Evolutionary conservation across 2,113 vertebrate genomes (phyloP).

Genomic region (Fukomys damarensis): DNA sequence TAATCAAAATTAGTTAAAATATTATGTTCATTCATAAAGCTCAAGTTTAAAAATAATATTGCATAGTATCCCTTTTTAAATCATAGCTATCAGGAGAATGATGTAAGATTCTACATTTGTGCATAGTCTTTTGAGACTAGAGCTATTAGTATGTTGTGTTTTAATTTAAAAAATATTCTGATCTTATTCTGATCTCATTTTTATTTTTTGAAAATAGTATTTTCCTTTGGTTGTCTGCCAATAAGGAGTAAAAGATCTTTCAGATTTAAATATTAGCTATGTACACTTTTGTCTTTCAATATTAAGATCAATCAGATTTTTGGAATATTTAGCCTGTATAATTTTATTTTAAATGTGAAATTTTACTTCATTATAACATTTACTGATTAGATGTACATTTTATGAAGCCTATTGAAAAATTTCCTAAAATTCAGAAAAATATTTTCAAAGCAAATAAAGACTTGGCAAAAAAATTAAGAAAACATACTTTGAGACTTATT

Average conservation of each 20-base stretch:
- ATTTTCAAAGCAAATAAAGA: neutral
- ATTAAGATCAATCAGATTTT: neutral
- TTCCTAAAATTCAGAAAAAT: neutral
- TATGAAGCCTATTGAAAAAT: neutral
- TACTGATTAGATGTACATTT: neutral
- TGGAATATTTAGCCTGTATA: neutral
- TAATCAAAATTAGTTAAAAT: neutral
- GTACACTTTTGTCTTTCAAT: neutral
- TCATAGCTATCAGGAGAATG: neutral
- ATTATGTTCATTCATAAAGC: neutral
- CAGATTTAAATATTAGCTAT: neutral
- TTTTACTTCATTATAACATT: neutral
- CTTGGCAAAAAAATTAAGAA: neutral
- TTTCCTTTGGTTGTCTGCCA: neutral
- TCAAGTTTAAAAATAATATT: neutral
- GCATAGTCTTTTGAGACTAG: neutral
- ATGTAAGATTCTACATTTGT: neutral
- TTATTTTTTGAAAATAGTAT: neutral
- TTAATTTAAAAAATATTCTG: neutral
- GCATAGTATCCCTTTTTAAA: neutral
- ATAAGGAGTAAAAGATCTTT: rapidly evolving
- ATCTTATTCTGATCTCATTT: neutral
- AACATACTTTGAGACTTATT: neutral
- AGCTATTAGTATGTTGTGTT: neutral
- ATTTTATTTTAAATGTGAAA: neutral